Percentiles rank a stretch among this genome's conserved stretches.
phyloP scores from a whole-genome alignment of 2,797 vertebrate genomes.

The Danio jaintianensis region DNA sequence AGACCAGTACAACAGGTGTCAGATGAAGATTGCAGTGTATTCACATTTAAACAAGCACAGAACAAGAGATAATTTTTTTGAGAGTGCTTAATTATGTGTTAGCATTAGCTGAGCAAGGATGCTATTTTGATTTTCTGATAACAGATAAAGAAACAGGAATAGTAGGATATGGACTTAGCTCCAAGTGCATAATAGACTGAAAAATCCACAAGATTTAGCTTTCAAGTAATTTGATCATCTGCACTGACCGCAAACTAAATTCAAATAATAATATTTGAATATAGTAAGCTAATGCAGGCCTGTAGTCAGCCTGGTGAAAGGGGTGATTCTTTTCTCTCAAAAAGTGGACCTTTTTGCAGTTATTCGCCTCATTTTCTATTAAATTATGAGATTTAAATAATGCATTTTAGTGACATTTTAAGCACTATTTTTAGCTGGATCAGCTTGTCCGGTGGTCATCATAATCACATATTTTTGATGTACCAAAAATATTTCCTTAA shows the following conservation, averaged over 20 bases:
- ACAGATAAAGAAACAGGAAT: background rate
- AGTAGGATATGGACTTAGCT: background rate
- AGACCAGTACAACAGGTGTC: constrained; percentile 9
- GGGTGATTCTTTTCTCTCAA: too few relatives aligned
- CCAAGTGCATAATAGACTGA: background rate
- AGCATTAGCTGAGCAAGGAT: background rate
- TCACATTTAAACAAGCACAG: background rate
- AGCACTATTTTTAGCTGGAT: too few relatives aligned
- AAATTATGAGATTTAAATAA: too few relatives aligned
- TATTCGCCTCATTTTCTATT: too few relatives aligned
- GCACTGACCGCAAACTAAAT: background rate
- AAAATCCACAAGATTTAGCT: background rate
- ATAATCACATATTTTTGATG: too few relatives aligned
- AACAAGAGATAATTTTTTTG: background rate
- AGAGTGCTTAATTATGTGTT: background rate
- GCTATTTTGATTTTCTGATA: background rate
- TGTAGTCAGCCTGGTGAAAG: too few relatives aligned
- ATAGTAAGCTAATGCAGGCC: constrained; percentile 5
- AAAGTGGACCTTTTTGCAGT: too few relatives aligned
- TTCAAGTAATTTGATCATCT: background rate
- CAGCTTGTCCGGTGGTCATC: too few relatives aligned
- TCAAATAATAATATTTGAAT: constrained; percentile 16
- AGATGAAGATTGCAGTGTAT: background rate
- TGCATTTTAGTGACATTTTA: too few relatives aligned
- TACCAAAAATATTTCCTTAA: too few relatives aligned